These are phyloP conservation scores for Chloroclystis v-ata DNA, from an alignment of 2,888 invertebrate genomes.

Conservation along the genomic window DNA sequence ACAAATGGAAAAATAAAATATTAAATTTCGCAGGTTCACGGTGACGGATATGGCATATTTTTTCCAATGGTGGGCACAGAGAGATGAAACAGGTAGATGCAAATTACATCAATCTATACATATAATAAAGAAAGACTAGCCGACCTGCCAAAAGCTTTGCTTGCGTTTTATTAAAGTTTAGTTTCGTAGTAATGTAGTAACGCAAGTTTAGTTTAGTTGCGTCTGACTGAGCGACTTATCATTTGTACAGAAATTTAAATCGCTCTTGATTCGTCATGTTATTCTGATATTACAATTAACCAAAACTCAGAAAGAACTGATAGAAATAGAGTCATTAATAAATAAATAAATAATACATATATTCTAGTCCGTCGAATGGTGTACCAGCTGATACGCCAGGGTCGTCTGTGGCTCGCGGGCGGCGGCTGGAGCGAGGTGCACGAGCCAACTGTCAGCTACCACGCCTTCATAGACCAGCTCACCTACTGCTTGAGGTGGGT, in stretches of 20 bases:
- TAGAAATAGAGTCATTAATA: too few relatives aligned
- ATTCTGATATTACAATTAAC: too few relatives aligned
- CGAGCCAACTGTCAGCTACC: constrained; percentile 82
- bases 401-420: constrained; percentile 84
- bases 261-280: too few relatives aligned
- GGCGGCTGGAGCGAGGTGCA: constrained; percentile 91
- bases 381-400: constrained; percentile 82
- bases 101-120: too few relatives aligned
- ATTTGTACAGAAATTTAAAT: too few relatives aligned
- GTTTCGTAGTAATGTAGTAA: too few relatives aligned
- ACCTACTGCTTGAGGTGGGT: constrained; percentile 82
- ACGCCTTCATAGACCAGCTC: constrained; percentile 83
- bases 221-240: too few relatives aligned
- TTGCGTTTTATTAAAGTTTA: too few relatives aligned
- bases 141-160: too few relatives aligned
- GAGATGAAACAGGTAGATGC: constrained; percentile 49
- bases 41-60: constrained; percentile 52
- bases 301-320: not conserved
- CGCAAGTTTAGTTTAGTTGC: too few relatives aligned
- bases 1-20: not conserved
- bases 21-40: constrained; percentile 48
- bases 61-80: constrained; percentile 57
- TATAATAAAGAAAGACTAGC: not conserved
- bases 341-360: not conserved
- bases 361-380: constrained; percentile 74